Evolutionary conservation across 2,113 vertebrate species (phyloP), one percentile per base, ranked within the genome.

Genomic region (Monopterus albus): DNA sequence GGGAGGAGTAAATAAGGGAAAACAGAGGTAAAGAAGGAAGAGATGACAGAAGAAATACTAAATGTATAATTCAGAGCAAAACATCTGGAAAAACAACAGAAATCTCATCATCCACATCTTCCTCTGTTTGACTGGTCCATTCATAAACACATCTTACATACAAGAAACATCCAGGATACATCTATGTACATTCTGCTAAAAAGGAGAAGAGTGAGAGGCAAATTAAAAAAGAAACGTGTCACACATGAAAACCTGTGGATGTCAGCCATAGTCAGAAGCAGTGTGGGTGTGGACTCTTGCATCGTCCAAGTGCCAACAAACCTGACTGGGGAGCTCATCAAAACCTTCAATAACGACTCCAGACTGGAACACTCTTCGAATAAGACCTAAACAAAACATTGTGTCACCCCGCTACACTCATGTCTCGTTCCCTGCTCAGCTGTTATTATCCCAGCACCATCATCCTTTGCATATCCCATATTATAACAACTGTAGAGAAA

Each of bases 21-120:
- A 15, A 14, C 9, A 28, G 35, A 47, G 21, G 35, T 39, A 36
- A 20, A 28, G 28, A 38, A 47, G 40, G 2, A 4, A 39, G 26
- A 43, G 35, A 46, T 40, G 17, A 29, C 14, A 31, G 51, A 28
- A 50, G 52, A 67, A 62, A 79, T 61, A 40, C 60, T 51, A 68
- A 31, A 64, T 0, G 63, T 8, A 35, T 72, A 63, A 76, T 28
- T 77, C 45, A 35, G 56, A 82, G 40, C 36, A 59, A 73, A 72
- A 47, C 2, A 39, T 75, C 60, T 28, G 53, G 31, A 72, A 14
- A 46, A n/a, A 51, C 36, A 66, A 45, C 10, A 0, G 62, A 52
- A 78, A 74, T 78, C 69, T 67, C 63, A 87, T 78, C 78, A 78
- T 70, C 36, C 33, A 55, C 56, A 62, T 60, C 26, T 58, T 84